Conservation (phyloP, 2,797 vertebrate genomes). For the Enteromius afrohamiltoni region DNA sequence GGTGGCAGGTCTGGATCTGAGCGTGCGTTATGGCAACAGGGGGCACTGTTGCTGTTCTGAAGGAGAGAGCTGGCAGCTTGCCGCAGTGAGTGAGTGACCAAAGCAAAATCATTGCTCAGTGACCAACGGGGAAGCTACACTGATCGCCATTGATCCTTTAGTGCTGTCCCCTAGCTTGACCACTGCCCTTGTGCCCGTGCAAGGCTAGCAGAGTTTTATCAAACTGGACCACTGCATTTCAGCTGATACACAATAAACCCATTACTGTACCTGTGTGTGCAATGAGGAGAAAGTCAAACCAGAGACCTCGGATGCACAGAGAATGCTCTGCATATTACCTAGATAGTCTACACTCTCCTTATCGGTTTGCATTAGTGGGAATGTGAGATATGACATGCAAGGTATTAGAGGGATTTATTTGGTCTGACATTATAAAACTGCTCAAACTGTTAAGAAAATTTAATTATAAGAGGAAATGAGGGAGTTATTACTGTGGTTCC, state of each 20-base stretch:
- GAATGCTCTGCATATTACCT: constrained; percentile 37
- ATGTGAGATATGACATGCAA: not conserved
- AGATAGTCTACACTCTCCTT: not conserved
- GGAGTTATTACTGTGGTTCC: not conserved
- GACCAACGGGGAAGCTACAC: constrained; percentile 77
- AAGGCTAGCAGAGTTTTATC: constrained; percentile 60
- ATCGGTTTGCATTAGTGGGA: not conserved
- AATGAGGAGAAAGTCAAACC: not conserved
- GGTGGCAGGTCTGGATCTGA: constrained; percentile 59
- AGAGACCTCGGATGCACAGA: constrained; percentile 59
- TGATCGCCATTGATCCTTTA: constrained; percentile 75
- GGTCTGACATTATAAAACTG: not conserved
- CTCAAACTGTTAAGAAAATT: not conserved
- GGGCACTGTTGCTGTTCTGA: constrained; percentile 81
- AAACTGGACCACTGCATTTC: constrained; percentile 56
- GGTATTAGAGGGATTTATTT: not conserved
- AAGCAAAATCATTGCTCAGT: constrained; percentile 62
- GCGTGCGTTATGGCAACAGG: constrained; percentile 72
- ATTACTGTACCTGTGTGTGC: constrained; percentile 37
- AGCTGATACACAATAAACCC: constrained; percentile 20
- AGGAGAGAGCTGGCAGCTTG: constrained; percentile 59
- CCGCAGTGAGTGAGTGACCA: constrained; percentile 65
- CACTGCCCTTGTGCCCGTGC: constrained; percentile 64
- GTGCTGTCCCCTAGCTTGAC: constrained; percentile 62
- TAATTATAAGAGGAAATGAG: not conserved